These are phyloP conservation scores for Ascaphus truei DNA, from an alignment of 2,113 vertebrate species.

Conservation along the genomic window DNA sequence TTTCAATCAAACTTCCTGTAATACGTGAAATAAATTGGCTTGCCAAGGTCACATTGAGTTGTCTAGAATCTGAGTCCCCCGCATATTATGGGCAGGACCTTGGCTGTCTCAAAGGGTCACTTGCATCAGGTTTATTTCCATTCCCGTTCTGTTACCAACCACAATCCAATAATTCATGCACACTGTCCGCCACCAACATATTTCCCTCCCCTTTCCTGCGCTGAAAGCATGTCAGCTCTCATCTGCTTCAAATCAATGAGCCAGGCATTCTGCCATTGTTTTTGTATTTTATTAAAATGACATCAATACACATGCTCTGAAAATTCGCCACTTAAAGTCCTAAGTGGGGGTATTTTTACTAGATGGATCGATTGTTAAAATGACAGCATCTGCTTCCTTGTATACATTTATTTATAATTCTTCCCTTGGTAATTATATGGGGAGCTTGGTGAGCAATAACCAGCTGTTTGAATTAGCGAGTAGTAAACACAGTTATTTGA, in stretches of 20 bases:
- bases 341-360: conserved; percentile 56
- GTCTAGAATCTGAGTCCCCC: neutral
- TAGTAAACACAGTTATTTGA: conserved; percentile 54
- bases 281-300: conserved; percentile 52
- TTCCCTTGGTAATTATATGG: conserved; percentile 56
- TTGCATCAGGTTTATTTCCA: neutral
- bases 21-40: neutral
- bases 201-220: conserved; percentile 3
- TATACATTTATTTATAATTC: conserved; percentile 67
- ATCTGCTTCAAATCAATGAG: conserved; percentile 42
- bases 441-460: conserved; percentile 52
- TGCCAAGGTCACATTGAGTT: neutral
- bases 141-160: conserved; percentile 1
- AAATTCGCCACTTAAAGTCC: conserved; percentile 48
- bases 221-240: conserved; percentile 19
- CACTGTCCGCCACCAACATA: conserved; percentile 8
- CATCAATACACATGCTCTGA: conserved; percentile 44
- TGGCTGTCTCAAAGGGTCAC: neutral
- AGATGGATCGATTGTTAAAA: conserved; percentile 59
- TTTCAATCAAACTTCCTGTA: too few species aligned
- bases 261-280: conserved; percentile 22
- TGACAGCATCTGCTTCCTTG: conserved; percentile 69
- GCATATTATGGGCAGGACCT: neutral
- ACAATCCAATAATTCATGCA: neutral
- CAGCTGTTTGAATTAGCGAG: conserved; percentile 64